Conservation (phyloP, 2,113 vertebrate genomes). For the Megaceryle maxima region DNA sequence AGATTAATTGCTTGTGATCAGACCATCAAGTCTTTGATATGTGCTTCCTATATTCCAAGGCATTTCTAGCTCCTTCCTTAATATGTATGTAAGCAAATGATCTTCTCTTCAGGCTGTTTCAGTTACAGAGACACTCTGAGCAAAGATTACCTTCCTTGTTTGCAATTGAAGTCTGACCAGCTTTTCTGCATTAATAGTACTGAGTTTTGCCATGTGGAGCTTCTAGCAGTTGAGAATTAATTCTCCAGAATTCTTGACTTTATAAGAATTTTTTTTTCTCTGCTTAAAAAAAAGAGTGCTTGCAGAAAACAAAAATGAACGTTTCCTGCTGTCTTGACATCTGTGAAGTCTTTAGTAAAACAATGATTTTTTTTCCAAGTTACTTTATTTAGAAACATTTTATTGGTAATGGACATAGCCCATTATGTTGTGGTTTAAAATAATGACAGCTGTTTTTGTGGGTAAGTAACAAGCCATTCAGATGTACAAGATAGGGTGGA, state of each 20-base stretch:
- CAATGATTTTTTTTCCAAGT: background rate
- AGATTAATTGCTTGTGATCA: background rate
- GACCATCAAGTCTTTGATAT: background rate
- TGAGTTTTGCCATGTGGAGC: background rate
- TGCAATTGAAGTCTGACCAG: background rate
- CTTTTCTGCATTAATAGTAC: background rate
- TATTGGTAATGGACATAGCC: background rate
- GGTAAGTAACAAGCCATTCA: slow-evolving; percentile 1
- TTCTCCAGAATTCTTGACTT: background rate
- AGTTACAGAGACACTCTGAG: background rate
- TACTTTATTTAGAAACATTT: background rate
- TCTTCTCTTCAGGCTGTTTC: background rate
- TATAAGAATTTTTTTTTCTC: background rate
- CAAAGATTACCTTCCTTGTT: background rate
- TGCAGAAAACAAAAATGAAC: background rate
- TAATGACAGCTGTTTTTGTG: background rate
- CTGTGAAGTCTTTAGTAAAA: background rate
- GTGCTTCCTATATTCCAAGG: background rate
- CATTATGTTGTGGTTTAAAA: background rate
- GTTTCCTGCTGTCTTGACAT: background rate
- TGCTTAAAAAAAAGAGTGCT: fast-evolving
- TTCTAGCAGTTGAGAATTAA: background rate
- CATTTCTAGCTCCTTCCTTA: background rate
- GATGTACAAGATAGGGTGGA: background rate
- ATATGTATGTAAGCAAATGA: background rate